A percentile compares a stretch with the other conserved stretches of the same genome.
Evolutionary conservation across 2,888 invertebrate species (phyloP).

Genomic region (Tenthredo scrophulariae): DNA sequence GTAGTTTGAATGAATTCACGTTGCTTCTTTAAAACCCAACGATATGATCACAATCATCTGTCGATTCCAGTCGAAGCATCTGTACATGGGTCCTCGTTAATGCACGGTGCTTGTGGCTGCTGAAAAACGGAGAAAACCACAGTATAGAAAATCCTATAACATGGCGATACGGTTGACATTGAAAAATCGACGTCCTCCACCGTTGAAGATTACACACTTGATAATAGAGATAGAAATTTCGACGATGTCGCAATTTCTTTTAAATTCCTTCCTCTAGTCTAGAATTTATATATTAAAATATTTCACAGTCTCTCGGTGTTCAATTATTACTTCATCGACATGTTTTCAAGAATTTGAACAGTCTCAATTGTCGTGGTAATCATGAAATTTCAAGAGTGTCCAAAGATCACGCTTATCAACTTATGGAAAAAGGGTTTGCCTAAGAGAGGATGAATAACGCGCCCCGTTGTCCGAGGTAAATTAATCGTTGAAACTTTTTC

Average conservation of each 20-base stretch:
- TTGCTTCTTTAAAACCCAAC: not conserved
- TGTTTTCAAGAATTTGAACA: not conserved
- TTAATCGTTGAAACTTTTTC: slow-evolving; percentile 47
- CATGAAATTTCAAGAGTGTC: not conserved
- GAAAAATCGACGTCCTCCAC: not conserved
- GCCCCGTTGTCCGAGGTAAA: slow-evolving; percentile 29
- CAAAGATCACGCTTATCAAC: not conserved
- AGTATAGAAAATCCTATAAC: not conserved
- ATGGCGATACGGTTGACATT: not conserved
- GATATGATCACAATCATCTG: not conserved
- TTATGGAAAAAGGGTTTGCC: not conserved
- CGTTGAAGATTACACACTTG: not conserved
- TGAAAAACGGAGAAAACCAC: not conserved
- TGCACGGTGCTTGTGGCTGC: not conserved
- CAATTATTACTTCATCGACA: not conserved
- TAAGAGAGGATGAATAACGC: slow-evolving; percentile 36
- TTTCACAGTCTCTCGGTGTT: not conserved
- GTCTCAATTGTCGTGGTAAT: not conserved
- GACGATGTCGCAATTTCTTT: not conserved
- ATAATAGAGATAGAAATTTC: not conserved
- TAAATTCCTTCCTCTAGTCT: not conserved
- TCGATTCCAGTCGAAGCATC: not conserved
- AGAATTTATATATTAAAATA: too few species aligned
- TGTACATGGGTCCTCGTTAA: not conserved
- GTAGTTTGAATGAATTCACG: not conserved